Evolutionary conservation across 2,113 vertebrate genomes (phyloP).

Genomic region (Tragelaphus scriptus): DNA sequence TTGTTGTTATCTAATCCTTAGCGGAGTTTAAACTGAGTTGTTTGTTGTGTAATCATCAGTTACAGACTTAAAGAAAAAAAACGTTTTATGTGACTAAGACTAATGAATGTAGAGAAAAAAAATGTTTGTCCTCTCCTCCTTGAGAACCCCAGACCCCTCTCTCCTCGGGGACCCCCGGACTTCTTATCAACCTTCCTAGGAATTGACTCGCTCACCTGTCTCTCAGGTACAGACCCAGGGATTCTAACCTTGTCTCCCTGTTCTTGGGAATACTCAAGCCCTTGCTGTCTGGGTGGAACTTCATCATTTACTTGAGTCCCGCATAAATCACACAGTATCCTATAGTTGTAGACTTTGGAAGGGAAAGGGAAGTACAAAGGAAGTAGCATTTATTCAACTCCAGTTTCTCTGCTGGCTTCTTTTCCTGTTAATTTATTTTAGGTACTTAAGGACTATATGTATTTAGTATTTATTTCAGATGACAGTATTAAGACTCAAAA

Average conservation of each 20-base stretch:
- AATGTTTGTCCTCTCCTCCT: not conserved
- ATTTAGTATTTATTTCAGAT: not conserved
- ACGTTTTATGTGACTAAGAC: not conserved
- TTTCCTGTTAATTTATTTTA: constrained; percentile 26
- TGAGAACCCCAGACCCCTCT: not conserved
- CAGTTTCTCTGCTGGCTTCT: not conserved
- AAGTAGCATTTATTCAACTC: not conserved
- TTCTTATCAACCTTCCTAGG: not conserved
- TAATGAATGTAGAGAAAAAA: not conserved
- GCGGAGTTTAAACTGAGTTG: not conserved
- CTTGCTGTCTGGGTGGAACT: not conserved
- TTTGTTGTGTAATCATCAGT: not conserved
- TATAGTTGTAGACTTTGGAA: not conserved
- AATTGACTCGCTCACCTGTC: not conserved
- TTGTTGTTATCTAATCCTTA: not conserved
- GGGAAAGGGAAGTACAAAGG: not conserved
- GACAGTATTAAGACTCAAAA: not conserved
- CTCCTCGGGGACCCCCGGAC: not conserved
- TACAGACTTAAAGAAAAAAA: not conserved
- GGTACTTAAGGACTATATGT: not conserved
- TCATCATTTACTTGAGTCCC: not conserved
- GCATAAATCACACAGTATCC: not conserved
- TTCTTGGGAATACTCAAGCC: not conserved
- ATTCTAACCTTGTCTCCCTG: not conserved
- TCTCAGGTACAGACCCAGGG: not conserved